Evolutionary conservation across 2,113 vertebrate genomes (phyloP), one percentile per base, ranked within the genome.

Genomic region (Thalassoma bifasciatum): DNA sequence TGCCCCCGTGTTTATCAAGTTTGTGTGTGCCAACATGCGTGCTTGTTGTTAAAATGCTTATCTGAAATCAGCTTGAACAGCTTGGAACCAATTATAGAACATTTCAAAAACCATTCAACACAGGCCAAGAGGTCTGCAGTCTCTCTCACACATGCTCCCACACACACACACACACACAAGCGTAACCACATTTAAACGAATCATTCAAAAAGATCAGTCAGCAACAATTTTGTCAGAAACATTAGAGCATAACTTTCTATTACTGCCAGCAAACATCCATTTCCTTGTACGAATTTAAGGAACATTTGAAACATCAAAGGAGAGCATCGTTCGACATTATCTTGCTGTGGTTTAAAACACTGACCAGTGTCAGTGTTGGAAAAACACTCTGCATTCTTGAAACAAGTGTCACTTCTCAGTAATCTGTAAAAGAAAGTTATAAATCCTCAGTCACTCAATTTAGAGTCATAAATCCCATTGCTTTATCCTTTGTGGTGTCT

Each of bases 171-270:
- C 47, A 46, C 60, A 78, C 10, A 19, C 38, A 50, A 24, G 22
- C 68, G 58, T 21, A 54, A 37, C 42, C 3, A 44, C 22, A 21
- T 24, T 23, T 47, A 53, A 1, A 44, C 50, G 8, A 10, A 24
- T 23, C 22, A 72, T 10, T 46, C 26, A 51, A 11, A 19, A 58
- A 54, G 3, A 50, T 34, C 40, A 59, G 54, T 38, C 66, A 37
- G 76, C 67, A 69, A 13, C 44, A 11, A 1, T 38, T 47, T 69
- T 69, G 49, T 62, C 63, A 44, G 16, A 56, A 52, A 59, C 58
- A 54, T 74, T 59, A 54, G 38, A 52, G 23, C 17, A 19, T 62
- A 53, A 51, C 16, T 26, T 19, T 54, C 4, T 11, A 17, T 75
- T 64, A 65, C 47, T 60, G 30, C 12, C 42, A 24, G 49, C 24